These are phyloP conservation scores for Leptopilina boulardi DNA, from an alignment of 1,140 invertebrate species.

Conservation along the genomic window DNA sequence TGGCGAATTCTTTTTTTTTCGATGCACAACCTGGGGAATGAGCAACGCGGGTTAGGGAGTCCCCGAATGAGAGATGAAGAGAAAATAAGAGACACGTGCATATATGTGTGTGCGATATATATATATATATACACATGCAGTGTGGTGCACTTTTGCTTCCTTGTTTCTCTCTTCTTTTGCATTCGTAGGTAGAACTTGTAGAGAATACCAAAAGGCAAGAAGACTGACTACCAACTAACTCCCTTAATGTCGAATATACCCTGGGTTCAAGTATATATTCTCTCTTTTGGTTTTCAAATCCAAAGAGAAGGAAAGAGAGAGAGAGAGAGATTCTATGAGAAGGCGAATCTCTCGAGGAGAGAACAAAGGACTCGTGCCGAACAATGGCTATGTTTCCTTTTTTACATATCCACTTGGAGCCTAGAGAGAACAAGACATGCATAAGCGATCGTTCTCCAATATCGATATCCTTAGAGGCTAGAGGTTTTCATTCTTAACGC, in stretches of 20 bases:
- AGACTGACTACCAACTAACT: conserved; percentile 1
- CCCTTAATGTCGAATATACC: conserved; percentile 19
- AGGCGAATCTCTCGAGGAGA: conserved; percentile 32
- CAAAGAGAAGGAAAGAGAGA: no score
- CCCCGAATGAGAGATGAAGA: conserved; percentile 24
- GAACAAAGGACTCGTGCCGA: conserved; percentile 31
- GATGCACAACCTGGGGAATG: neutral
- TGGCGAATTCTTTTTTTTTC: neutral
- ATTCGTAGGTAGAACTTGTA: conserved; percentile 28
- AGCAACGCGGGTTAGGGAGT: neutral
- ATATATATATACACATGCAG: conserved; percentile 55
- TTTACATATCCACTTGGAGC: conserved; percentile 30
- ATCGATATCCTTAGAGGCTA: conserved; percentile 25
- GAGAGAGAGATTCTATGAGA: conserved; percentile 32
- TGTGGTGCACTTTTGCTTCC: conserved; percentile 48
- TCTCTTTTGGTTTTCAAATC: neutral
- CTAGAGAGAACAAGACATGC: conserved; percentile 32
- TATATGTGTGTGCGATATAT: no score
- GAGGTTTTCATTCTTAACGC: neutral
- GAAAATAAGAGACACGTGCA: conserved; percentile 61
- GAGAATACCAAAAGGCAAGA: conserved; percentile 4
- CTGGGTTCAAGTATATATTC: conserved; percentile 1
- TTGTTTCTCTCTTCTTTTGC: conserved; percentile 34
- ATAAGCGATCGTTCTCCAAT: conserved; percentile 31
- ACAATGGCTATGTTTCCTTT: conserved; percentile 28